Conservation (phyloP, 2,888 invertebrate genomes). For the Agrotis segetum region DNA sequence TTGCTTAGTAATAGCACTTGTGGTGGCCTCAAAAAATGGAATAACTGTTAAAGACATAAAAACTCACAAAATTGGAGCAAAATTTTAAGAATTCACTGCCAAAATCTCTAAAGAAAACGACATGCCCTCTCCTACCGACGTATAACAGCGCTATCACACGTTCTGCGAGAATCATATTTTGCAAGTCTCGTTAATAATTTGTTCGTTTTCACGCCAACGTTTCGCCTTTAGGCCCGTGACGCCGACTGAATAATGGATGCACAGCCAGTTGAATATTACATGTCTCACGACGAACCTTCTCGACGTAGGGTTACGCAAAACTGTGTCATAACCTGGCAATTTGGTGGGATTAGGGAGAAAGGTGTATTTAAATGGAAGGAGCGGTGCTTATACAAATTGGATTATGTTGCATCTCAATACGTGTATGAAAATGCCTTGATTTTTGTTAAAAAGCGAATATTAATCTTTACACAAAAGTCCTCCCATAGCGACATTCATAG, state of each 20-base stretch:
- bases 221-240: conserved; percentile 47
- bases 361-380: not conserved
- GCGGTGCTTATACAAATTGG: not conserved
- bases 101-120: conserved; percentile 5
- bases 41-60: not conserved
- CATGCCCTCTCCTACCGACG: not conserved
- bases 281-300: conserved; percentile 44
- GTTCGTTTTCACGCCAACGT: conserved; percentile 55
- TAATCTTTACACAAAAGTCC: no score
- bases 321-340: conserved; percentile 46
- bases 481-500: no score
- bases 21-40: no score
- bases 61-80: not conserved
- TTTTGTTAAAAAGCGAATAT: no score
- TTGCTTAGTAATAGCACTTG: no score
- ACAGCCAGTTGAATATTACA: conserved; percentile 62
- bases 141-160: conserved; percentile 24
- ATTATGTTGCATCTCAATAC: no score
- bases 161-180: conserved; percentile 55
- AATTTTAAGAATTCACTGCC: not conserved
- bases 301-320: conserved; percentile 39
- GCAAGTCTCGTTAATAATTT: conserved; percentile 61
- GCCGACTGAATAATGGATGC: conserved; percentile 61
- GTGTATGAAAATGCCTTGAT: no score
- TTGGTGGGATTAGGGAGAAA: conserved; percentile 3